Base-by-base conservation (phyloP, 2,113 vertebrate genomes). In the Dicerorhinus sumatrensis region DNA sequence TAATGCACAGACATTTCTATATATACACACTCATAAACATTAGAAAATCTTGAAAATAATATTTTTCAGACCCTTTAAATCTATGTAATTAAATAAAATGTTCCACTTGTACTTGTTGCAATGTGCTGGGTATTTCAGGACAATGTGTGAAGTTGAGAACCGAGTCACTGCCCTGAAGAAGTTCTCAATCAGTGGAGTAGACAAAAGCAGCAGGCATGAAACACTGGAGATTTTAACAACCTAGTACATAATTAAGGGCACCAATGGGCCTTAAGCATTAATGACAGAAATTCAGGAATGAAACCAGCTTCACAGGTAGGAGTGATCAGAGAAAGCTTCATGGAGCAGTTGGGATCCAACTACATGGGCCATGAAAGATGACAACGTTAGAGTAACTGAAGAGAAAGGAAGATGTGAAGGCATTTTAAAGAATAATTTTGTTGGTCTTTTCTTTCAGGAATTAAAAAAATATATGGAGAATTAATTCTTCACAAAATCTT, bases 401-500 rank as follows among this genome's bases (percentile, higher is more conserved):
- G 20, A 56, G 33, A 75, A 39, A 54, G 54, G 27, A 65, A 0
- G 14, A 39, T 9, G 10, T 13, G 58, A 31, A 36, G 29, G 46
- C 18, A 39, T 54, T 70, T 39, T 56, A 33, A 39, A 20, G 63
- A 48, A 16, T 42, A 39, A 14, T 58, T 83, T 60, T 36, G 17
- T 89, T 89, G 21, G 77, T 72, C 46, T 56, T 62, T 88, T 88
- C 62, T n/a, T 56, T 46, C 13, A 63, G 29, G 39, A 83, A 91
- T 31, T 70, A 58, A 75, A 90, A 86, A 81, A 36, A 90, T 3
- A 7, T 6, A 23, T n/a, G 48, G 48, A 69, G 10, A 91, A 60
- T 86, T 56, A 42, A 23, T 77, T 72, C 31, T 81, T 87, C 63
- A 86, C 76, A 87, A 82, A 94, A 29, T 77, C 94, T 83, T 91